Percentiles rank a stretch among this genome's conserved stretches.
phyloP scores from a whole-genome alignment of 2,113 vertebrate genomes.

The Seriola quinqueradiata region DNA sequence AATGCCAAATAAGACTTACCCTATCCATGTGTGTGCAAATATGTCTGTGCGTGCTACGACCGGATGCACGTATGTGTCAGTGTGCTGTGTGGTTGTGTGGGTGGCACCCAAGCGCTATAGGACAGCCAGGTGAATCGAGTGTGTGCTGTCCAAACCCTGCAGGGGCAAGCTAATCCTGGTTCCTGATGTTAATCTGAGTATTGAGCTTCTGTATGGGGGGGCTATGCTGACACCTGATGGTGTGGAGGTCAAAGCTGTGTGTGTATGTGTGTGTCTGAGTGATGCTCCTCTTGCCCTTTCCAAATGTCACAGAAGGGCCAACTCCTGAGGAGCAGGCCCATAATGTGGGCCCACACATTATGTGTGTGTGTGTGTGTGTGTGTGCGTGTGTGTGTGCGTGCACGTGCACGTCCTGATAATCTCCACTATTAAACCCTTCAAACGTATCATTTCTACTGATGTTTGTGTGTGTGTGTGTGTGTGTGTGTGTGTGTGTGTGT shows the following conservation, averaged over 20 bases:
- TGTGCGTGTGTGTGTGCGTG: background rate
- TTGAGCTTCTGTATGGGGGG: conserved; percentile 69
- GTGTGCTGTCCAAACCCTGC: conserved; percentile 73
- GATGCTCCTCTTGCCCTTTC: conserved; percentile 78
- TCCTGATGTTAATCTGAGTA: conserved; percentile 80
- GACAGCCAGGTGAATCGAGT: conserved; percentile 71
- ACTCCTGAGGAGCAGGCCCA: conserved; percentile 70
- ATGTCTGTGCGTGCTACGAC: background rate
- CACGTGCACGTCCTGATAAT: conserved; percentile 38
- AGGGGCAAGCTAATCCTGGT: conserved; percentile 72
- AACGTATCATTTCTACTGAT: conserved; percentile 51
- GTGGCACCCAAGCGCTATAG: conserved; percentile 36
- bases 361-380: conserved; percentile 26
- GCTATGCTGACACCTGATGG: conserved; percentile 71
- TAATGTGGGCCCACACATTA: conserved; percentile 55
- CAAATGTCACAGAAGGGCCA: conserved; percentile 83
- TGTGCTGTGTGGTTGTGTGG: conserved; percentile 45
- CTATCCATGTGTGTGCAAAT: background rate
- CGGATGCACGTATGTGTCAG: background rate
- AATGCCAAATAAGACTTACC: conserved; percentile 38
- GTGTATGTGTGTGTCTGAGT: conserved; percentile 38
- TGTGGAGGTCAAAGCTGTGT: conserved; percentile 74
- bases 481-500: conserved; percentile 45
- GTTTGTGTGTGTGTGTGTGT: conserved; percentile 33
- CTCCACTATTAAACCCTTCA: conserved; percentile 64